Evolutionary conservation across 2,888 invertebrate species (phyloP).

Genomic region (Notodonta dromedarius): DNA sequence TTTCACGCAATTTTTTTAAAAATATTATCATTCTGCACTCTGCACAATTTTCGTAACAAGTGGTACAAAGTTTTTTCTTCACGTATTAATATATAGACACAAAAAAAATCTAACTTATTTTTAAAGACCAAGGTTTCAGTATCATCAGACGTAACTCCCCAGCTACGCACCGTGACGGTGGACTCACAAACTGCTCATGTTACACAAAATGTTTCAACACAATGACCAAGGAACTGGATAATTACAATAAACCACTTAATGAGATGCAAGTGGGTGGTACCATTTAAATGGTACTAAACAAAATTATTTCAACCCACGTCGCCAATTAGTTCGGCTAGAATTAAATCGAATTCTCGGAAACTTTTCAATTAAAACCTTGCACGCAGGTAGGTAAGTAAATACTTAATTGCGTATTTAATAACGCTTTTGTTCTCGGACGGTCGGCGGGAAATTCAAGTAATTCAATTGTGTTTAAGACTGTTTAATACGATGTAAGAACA

Average conservation of each 20-base stretch:
- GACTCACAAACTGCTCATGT: slow-evolving; percentile 45
- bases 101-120: too few relatives aligned
- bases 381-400: slow-evolving; percentile 78
- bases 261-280: slow-evolving; percentile 75
- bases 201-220: slow-evolving; percentile 40
- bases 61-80: too few relatives aligned
- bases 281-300: slow-evolving; percentile 83
- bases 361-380: slow-evolving; percentile 70
- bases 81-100: too few relatives aligned
- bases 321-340: slow-evolving; percentile 83
- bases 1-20: too few relatives aligned
- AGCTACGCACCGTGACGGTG: slow-evolving; percentile 35
- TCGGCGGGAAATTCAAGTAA: slow-evolving; percentile 81
- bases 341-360: slow-evolving; percentile 75
- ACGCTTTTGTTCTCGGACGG: slow-evolving; percentile 81
- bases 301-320: slow-evolving; percentile 80
- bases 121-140: neutral
- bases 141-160: neutral
- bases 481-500: slow-evolving; percentile 75
- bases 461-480: slow-evolving; percentile 82
- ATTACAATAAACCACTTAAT: slow-evolving; percentile 60
- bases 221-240: slow-evolving; percentile 49
- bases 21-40: too few relatives aligned
- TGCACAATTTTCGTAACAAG: too few relatives aligned
- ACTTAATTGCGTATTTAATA: slow-evolving; percentile 81